Percentiles rank a stretch among this genome's conserved stretches.
Conservation (phyloP, 2,797 vertebrate species). For the Leptodactylus fallax region DNA sequence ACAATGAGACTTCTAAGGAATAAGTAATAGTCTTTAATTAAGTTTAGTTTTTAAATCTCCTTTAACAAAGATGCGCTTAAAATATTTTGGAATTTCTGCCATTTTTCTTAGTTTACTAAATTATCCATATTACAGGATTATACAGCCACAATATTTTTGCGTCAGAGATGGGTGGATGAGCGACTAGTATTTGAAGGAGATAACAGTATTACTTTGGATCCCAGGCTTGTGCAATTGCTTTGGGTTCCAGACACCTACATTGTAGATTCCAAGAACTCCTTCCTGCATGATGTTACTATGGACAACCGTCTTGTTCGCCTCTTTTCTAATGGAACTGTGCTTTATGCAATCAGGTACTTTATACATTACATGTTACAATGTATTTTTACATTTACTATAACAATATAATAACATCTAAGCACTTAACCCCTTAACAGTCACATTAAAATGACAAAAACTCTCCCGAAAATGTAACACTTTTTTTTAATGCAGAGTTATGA, state of each 20-base stretch:
- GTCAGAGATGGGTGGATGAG: conserved; percentile 77
- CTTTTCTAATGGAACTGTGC: conserved; percentile 79
- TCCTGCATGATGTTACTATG: conserved; percentile 78
- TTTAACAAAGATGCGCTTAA: no score
- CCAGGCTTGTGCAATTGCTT: conserved; percentile 77
- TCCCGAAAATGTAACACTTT: no score
- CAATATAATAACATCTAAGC: no score
- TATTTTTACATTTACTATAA: not conserved
- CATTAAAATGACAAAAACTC: no score
- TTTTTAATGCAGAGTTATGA: no score
- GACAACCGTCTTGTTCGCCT: conserved; percentile 78
- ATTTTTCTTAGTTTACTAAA: not conserved
- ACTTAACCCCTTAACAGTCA: no score
- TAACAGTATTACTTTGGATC: conserved; percentile 78
- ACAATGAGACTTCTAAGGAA: no score
- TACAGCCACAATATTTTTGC: conserved; percentile 79
- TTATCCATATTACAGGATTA: conserved; percentile 73
- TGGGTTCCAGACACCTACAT: conserved; percentile 83
- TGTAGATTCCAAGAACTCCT: conserved; percentile 79
- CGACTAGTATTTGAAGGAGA: conserved; percentile 77
- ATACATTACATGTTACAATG: not conserved
- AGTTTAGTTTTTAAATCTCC: no score
- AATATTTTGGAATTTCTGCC: no score
- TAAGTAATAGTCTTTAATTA: no score
- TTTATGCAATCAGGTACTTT: conserved; percentile 77